Conservation (phyloP, 64 coral and sea anemone species). For the Stichodactyla mertensii region DNA sequence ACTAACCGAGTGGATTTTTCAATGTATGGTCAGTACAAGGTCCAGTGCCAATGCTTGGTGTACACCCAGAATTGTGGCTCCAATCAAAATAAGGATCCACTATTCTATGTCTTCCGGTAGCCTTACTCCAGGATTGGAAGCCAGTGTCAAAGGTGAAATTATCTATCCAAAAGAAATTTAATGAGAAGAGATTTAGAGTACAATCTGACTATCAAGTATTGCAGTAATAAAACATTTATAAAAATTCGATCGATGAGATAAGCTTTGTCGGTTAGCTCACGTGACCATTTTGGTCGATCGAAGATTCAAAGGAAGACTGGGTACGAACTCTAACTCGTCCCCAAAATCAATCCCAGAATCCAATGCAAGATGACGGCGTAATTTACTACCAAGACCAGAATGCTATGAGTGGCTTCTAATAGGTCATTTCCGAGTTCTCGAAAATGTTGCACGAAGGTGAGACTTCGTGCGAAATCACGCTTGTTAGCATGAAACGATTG, state of each 20-base stretch:
- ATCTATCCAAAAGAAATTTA: neutral
- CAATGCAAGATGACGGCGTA: no score
- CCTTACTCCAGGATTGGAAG: neutral
- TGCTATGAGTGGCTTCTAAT: no score
- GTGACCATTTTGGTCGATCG: no score
- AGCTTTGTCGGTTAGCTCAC: no score
- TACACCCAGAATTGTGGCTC: neutral
- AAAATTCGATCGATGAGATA: neutral
- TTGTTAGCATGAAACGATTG: no score
- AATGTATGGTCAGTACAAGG: neutral
- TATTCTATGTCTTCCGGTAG: neutral
- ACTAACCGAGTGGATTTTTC: constrained; percentile 16
- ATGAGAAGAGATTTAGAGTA: neutral
- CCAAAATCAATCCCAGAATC: no score
- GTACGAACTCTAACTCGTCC: no score
- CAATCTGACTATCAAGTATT: neutral
- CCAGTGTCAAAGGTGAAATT: constrained; percentile 1
- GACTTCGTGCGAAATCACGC: no score
- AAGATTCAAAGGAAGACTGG: no score
- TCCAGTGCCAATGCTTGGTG: constrained; percentile 7
- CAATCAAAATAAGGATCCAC: neutral
- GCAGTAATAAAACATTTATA: neutral
- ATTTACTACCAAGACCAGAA: no score
- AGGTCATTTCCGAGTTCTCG: no score
- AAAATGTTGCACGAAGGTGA: no score